Percentiles rank a stretch among this genome's conserved stretches.
Evolutionary conservation across 2,888 invertebrate genomes (phyloP).

Genomic region (Oscheius sp.): DNA sequence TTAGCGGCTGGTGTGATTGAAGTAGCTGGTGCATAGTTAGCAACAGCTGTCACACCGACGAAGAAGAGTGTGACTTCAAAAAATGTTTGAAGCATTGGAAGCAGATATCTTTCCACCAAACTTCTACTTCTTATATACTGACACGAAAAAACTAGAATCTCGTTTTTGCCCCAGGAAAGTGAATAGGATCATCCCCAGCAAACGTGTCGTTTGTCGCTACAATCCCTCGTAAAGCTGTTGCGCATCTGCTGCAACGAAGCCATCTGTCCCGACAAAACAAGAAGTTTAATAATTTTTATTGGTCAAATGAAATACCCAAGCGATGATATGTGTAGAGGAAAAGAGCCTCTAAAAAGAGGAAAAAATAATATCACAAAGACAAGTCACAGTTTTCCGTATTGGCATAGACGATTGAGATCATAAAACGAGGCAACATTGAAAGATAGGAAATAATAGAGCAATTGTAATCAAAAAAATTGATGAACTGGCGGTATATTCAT

Average conservation of each 20-base stretch:
- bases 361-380: conserved; percentile 9
- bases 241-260: background rate
- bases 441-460: background rate
- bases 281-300: background rate
- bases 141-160: conserved; percentile 8
- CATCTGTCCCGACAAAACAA: background rate
- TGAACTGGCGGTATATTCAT: conserved; percentile 39
- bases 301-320: background rate
- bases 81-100: background rate
- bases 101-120: background rate
- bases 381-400: conserved; percentile 18
- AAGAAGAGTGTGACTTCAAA: background rate
- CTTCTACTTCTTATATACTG: background rate
- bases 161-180: conserved; percentile 6
- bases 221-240: conserved; percentile 12
- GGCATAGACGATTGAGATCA: background rate
- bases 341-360: background rate
- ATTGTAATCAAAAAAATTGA: background rate
- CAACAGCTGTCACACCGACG: background rate
- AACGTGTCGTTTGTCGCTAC: conserved; percentile 5
- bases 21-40: conserved; percentile 12
- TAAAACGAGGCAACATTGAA: background rate
- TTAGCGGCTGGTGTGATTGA: conserved; percentile 6
- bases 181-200: conserved; percentile 21
- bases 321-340: conserved; percentile 3